Evolutionary conservation across 2,797 vertebrate species (phyloP), one percentile per base, ranked within the genome.

Genomic region (Pempheris klunzingeri): DNA sequence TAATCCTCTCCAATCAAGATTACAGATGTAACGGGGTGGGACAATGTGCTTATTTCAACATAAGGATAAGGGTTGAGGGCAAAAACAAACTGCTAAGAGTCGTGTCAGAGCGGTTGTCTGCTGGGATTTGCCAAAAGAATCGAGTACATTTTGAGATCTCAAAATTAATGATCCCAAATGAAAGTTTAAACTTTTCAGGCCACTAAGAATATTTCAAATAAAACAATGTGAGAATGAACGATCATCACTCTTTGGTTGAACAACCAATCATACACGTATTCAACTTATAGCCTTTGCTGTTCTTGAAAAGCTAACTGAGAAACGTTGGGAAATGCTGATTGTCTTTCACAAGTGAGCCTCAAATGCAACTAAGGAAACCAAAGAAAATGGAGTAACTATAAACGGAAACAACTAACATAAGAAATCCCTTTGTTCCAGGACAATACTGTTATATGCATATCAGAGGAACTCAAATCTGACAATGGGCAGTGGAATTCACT

Each of bases 1-100:
- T 82, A 83, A 90, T 90, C 85, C 82, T 68, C 73, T 87, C 67
- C 83, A 73, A 84, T 78, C 59, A 80, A 58, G 83, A 81, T 18
- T 74, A 77, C 81, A 81, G 59, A 79, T 72, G 65, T 74, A 81
- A 85, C 38, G 24, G 77, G 71, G 67, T 0, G 66, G 57, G 67
- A 74, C 72, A 52, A 10, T 39, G 64, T 34, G 52, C 26, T 71
- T 53, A 74, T 74, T 85, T 78, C 68, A 83, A 80, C 76, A 87
- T 10, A n/a, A n/a, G n/a, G 38, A 53, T 22, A 50, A 36, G 36
- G 57, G 55, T 61, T 32, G 24, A 68, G 13, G 38, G 24, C 44
- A 62, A 69, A 77, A 76, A 81, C 62, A 70, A 81, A 73, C 62
- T 71, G n/a, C 63, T 12, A 32, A 49, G 9, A 62, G 39, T 47